Conservation (phyloP, 1,140 invertebrate species). For the Rhyzopertha dominica region DNA sequence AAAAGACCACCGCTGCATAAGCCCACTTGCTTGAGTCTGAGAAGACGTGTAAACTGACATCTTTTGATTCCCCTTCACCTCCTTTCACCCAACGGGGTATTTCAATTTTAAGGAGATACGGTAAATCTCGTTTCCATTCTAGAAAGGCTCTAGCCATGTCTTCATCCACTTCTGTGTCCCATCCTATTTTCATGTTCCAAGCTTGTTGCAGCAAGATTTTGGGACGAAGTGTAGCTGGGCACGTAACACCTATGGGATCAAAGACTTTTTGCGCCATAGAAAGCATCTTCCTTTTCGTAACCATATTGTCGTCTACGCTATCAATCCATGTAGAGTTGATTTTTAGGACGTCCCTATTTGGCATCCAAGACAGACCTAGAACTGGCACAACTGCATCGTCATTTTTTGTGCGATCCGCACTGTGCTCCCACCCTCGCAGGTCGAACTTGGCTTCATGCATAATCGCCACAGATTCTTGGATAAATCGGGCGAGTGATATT, state of each 20-base stretch:
- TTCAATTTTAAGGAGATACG: no score
- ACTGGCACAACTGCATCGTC: neutral
- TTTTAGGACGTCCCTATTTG: neutral
- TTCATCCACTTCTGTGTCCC: no score
- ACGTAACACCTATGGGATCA: slow-evolving; percentile 39
- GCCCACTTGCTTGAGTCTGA: slow-evolving; percentile 3
- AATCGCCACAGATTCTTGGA: neutral
- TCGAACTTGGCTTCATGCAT: slow-evolving; percentile 6
- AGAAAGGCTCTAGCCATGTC: no score
- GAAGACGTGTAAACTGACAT: neutral
- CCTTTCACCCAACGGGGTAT: neutral
- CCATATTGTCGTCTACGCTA: neutral
- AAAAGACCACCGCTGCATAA: slow-evolving; percentile 7
- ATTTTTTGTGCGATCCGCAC: neutral
- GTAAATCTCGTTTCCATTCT: no score
- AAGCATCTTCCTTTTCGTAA: slow-evolving; percentile 21
- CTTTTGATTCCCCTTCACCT: neutral
- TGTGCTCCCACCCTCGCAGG: slow-evolving; percentile 11
- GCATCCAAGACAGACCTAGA: slow-evolving; percentile 5
- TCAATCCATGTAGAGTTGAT: neutral
- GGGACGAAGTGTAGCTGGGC: slow-evolving; percentile 30
- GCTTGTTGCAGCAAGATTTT: slow-evolving; percentile 34
- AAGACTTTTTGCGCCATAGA: slow-evolving; percentile 33
- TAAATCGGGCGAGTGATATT: neutral
- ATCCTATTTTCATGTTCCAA: slow-evolving; percentile 25